Base-by-base conservation (phyloP, 2,113 vertebrate genomes). In the Trinectes maculatus region DNA sequence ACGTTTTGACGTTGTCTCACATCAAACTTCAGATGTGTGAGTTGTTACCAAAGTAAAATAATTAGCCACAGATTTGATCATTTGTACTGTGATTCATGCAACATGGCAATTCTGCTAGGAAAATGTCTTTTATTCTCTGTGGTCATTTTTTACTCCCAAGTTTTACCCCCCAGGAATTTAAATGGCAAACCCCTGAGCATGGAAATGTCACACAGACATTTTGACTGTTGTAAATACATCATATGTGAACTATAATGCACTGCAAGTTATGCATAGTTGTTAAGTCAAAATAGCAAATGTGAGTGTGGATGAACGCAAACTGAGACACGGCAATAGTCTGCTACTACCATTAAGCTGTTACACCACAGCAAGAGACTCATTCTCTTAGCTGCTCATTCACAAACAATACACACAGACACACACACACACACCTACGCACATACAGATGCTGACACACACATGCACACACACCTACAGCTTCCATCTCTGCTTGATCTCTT, bases 401-500 rank as follows among this genome's bases (percentile, higher is more conserved):
- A 77, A 80, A 80, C 70, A 63, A 39, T n/a, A 33, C 75, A 37
- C 62, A 40, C n/a, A n/a, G 22, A 25, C 39, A n/a, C 36, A 18
- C 16, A 26, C 36, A 36, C 65, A 37, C 8, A 46, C 58, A 54
- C 63, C 56, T 39, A 44, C 54, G 57, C 55, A 7, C 33, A 11
- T n/a, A 40, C 18, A 29, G 9, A 60, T 3, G 33, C 53, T 53
- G 36, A 65, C 4, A 29, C 28, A 29, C 28, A 29, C 28, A 29
- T 8, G 8, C 52, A 64, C 71, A 54, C 80, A 58, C 47, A 26
- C 60, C 34, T 25, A 55, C 68, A 59, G 2, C 70, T 25, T 72
- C 69, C 59, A 60, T 77, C 54, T 43, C 54, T 31, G 73, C 59
- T 72, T 67, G 44, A 60, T 76, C 75, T 82, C 69, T 71, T 48